phyloP scores from a whole-genome alignment of 2,888 invertebrate species.

The Pammene fasciana region DNA sequence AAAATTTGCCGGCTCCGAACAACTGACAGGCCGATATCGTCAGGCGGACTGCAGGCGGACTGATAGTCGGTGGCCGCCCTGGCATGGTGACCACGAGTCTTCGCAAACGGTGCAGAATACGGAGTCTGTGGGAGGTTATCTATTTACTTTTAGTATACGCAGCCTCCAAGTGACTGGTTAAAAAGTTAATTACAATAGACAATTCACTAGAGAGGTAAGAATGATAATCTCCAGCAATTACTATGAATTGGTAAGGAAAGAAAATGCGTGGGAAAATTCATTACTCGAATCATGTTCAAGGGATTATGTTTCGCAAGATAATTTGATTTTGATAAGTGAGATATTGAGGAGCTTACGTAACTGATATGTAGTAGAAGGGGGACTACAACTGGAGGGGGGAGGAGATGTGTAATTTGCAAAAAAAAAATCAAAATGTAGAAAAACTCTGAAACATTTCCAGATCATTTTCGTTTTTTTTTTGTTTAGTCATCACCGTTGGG shows the following conservation, averaged over 20 bases:
- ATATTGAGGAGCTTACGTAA: conserved; percentile 5
- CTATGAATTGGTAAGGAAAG: conserved; percentile 37
- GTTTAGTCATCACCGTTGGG: no score
- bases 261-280: conserved; percentile 37
- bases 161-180: conserved; percentile 34
- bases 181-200: conserved; percentile 39
- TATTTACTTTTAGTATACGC: background rate
- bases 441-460: no score
- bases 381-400: no score
- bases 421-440: no score
- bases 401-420: no score
- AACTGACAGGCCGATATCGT: no score
- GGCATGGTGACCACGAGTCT: no score
- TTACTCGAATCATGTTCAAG: conserved; percentile 36
- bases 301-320: conserved; percentile 27
- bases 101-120: background rate
- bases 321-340: conserved; percentile 22
- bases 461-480: no score
- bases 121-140: background rate
- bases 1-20: no score
- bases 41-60: no score
- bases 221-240: conserved; percentile 39
- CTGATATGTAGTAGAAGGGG: background rate
- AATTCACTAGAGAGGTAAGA: conserved; percentile 39
- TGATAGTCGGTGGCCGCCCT: no score